Percentiles rank a stretch among this genome's conserved stretches.
phyloP scores from a whole-genome alignment of 2,888 invertebrate genomes.

The Dysmachus trigonus region DNA sequence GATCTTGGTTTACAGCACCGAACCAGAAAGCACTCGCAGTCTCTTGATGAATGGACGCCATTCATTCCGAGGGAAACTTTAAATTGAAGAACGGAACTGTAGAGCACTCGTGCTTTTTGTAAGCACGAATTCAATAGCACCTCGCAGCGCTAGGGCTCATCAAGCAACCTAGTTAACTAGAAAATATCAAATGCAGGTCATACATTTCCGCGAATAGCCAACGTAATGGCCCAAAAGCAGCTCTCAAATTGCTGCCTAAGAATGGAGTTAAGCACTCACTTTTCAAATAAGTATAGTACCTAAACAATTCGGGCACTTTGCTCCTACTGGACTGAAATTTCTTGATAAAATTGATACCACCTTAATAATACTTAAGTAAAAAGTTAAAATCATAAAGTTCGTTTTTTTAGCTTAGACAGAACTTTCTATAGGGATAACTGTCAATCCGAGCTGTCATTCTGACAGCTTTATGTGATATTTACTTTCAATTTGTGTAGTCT shows the following conservation, averaged over 20 bases:
- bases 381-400: too few relatives aligned
- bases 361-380: too few relatives aligned
- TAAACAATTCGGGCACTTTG: background rate
- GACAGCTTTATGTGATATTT: too few relatives aligned
- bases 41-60: background rate
- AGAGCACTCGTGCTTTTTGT: background rate
- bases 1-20: background rate
- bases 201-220: background rate
- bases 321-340: too few relatives aligned
- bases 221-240: background rate
- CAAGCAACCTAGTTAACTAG: background rate
- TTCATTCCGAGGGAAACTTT: background rate
- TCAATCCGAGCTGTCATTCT: too few relatives aligned
- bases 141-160: background rate
- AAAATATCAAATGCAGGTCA: background rate
- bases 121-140: background rate
- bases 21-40: background rate
- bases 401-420: too few relatives aligned
- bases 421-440: too few relatives aligned
- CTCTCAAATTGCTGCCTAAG: background rate
- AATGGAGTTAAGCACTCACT: background rate
- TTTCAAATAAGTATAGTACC: background rate
- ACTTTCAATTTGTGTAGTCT: too few relatives aligned
- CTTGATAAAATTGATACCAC: background rate
- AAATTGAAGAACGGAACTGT: background rate